These are phyloP conservation scores for Nematolebias whitei DNA, from an alignment of 2,113 vertebrate species.

Conservation along the genomic window DNA sequence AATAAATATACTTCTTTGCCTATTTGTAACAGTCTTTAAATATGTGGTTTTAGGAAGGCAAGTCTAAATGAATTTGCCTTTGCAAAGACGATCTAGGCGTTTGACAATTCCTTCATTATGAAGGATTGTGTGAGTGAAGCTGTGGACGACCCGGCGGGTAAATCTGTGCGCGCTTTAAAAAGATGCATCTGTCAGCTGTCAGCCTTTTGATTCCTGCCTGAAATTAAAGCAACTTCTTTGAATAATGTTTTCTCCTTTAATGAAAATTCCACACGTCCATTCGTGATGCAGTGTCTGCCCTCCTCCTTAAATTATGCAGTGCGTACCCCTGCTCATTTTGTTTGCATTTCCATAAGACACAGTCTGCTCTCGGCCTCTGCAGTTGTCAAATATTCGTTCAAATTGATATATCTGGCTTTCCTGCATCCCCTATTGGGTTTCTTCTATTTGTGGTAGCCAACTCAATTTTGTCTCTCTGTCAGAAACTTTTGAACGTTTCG, in stretches of 20 bases:
- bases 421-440: slow-evolving; percentile 1
- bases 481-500: background rate
- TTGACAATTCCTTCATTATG: slow-evolving; percentile 1
- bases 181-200: slow-evolving; percentile 47
- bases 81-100: slow-evolving; percentile 22
- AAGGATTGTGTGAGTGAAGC: slow-evolving; percentile 7
- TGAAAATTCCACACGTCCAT: slow-evolving; percentile 34
- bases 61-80: slow-evolving; percentile 36
- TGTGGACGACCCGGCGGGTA: slow-evolving; percentile 15
- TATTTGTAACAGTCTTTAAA: slow-evolving; percentile 20
- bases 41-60: slow-evolving; percentile 33
- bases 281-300: slow-evolving; percentile 19
- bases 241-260: slow-evolving; percentile 39
- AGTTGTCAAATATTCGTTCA: slow-evolving; percentile 27
- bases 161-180: slow-evolving; percentile 41
- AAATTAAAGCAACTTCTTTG: slow-evolving; percentile 47
- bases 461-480: slow-evolving; percentile 18
- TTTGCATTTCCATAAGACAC: slow-evolving; percentile 8
- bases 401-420: slow-evolving; percentile 28
- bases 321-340: slow-evolving; percentile 20
- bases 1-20: slow-evolving; percentile 9
- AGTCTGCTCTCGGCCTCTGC: slow-evolving; percentile 10
- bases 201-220: slow-evolving; percentile 38
- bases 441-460: slow-evolving; percentile 13
- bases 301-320: slow-evolving; percentile 6